Conservation (phyloP, 2,888 invertebrate genomes). For the Geophilus truncorum region DNA sequence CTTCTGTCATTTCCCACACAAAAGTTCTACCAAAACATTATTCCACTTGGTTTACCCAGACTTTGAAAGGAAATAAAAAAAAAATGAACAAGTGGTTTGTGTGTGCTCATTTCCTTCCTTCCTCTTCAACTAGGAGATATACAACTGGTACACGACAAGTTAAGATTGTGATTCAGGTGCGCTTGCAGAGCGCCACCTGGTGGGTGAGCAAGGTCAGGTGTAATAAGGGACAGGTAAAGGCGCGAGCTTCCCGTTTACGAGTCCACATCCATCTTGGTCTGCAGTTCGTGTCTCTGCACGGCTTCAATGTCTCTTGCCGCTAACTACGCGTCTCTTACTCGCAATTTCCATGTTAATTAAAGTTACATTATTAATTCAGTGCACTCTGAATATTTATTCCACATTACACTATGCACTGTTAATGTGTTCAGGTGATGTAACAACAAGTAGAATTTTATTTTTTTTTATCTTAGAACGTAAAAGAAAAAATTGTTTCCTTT, state of each 20-base stretch:
- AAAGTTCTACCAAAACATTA: no score
- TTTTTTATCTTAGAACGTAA: background rate
- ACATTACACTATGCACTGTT: background rate
- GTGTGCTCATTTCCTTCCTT: background rate
- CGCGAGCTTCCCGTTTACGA: slow-evolving; percentile 15
- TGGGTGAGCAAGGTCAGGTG: slow-evolving; percentile 12
- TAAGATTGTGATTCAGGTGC: background rate
- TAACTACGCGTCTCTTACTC: background rate
- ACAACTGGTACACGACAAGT: background rate
- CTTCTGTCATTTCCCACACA: no score
- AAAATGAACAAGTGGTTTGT: background rate
- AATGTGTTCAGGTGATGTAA: background rate
- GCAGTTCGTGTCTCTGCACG: background rate
- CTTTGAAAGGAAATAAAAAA: background rate
- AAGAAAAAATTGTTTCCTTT: background rate
- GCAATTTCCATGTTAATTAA: slow-evolving; percentile 11
- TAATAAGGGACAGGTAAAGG: slow-evolving; percentile 20
- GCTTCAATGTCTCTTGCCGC: background rate
- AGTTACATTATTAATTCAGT: slow-evolving; percentile 3
- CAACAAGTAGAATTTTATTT: background rate
- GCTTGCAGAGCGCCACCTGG: background rate
- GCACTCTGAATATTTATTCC: background rate
- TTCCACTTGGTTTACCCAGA: background rate
- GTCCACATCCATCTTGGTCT: background rate
- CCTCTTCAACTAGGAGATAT: background rate